Percentiles rank a stretch among this genome's conserved stretches.
phyloP scores from a whole-genome alignment of 2,113 vertebrate species.

The Phaethon lepturus region DNA sequence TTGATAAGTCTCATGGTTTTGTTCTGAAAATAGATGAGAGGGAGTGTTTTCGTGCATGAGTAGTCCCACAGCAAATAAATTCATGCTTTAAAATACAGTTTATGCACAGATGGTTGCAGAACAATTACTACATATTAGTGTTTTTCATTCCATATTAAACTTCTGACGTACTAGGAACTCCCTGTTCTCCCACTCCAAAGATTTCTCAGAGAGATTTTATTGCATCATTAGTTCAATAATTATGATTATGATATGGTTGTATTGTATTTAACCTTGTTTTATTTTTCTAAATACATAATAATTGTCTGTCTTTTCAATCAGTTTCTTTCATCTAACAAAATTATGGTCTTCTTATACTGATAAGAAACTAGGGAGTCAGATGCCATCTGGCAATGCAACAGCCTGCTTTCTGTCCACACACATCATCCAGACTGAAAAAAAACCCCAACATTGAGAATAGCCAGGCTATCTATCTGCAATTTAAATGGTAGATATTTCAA shows the following conservation, averaged over 20 bases:
- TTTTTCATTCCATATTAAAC: not conserved
- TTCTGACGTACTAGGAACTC: not conserved
- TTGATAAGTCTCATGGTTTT: conserved; percentile 44
- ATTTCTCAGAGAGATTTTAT: not conserved
- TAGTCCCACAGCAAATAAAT: conserved; percentile 49
- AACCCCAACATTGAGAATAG: not conserved
- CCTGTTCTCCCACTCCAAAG: not conserved
- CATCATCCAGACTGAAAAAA: not conserved
- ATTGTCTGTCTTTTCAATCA: not conserved
- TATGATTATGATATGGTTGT: not conserved
- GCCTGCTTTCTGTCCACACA: not conserved
- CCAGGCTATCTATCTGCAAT: not conserved
- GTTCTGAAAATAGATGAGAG: conserved; percentile 55
- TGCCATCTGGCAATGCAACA: not conserved
- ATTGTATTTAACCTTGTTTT: not conserved
- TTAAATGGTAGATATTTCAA: not conserved
- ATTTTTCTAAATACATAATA: not conserved
- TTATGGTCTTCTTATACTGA: not conserved
- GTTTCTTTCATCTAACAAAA: not conserved
- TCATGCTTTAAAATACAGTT: conserved; percentile 33
- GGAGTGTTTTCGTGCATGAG: conserved; percentile 20
- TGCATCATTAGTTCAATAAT: conserved; percentile 1
- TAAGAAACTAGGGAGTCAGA: not conserved
- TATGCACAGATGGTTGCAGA: conserved; percentile 27
- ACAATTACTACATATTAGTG: conserved; percentile 32